Percentiles rank a stretch among this genome's conserved stretches.
Conservation (phyloP, 2,797 vertebrate genomes). For the Toxotes lorentzi region DNA sequence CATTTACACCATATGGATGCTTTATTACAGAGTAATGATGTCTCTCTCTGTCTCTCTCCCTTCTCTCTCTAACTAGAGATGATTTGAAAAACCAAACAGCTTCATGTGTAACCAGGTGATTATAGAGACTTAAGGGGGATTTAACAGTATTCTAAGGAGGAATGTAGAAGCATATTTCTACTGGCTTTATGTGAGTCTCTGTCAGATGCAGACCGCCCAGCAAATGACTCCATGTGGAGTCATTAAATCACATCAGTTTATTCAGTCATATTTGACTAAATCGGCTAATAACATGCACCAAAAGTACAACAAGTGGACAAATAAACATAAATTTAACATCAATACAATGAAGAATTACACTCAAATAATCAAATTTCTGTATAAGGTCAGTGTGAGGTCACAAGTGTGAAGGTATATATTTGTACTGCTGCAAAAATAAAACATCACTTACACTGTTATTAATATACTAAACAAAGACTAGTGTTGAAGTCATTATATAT, state of each 20-base stretch:
- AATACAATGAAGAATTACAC: background rate
- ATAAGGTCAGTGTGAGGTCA: slow-evolving; percentile 1
- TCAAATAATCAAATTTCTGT: background rate
- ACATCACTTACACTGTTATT: slow-evolving; percentile 14
- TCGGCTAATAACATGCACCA: slow-evolving; percentile 3
- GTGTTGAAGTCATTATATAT: slow-evolving; percentile 52
- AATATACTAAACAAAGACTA: slow-evolving; percentile 32
- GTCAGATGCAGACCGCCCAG: slow-evolving; percentile 28
- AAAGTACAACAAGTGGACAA: background rate
- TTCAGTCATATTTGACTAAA: slow-evolving; percentile 26
- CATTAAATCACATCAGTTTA: slow-evolving; percentile 43
- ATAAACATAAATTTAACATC: background rate
- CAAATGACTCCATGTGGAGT: slow-evolving; percentile 28
- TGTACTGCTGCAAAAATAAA: slow-evolving; percentile 3
- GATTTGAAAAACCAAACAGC: slow-evolving; percentile 86
- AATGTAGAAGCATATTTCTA: slow-evolving; percentile 67
- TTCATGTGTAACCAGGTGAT: slow-evolving; percentile 87
- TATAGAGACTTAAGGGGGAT: slow-evolving; percentile 87
- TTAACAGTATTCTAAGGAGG: slow-evolving; percentile 76
- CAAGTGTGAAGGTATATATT: background rate
- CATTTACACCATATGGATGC: slow-evolving; percentile 95
- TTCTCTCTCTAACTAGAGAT: slow-evolving; percentile 83
- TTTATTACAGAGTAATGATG: slow-evolving; percentile 90
- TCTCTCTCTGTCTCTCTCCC: slow-evolving; percentile 75
- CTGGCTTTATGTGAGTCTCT: slow-evolving; percentile 24